Evolutionary conservation across 2,797 vertebrate genomes (phyloP).

Genomic region (Eupleurogrammus muticus): DNA sequence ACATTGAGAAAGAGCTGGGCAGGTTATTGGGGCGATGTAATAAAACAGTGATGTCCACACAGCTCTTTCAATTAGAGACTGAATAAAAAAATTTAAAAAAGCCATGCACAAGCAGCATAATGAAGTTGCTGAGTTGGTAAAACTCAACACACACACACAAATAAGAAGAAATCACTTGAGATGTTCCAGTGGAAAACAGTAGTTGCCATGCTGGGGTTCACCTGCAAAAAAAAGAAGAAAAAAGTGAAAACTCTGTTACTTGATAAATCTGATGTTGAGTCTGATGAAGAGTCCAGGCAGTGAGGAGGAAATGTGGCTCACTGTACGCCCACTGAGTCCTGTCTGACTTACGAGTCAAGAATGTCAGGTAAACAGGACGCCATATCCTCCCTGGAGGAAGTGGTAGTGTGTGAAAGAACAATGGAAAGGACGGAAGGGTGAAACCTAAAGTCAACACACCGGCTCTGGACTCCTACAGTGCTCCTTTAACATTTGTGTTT

Average conservation of each 20-base stretch:
- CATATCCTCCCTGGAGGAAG: constrained; percentile 76
- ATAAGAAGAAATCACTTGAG: constrained; percentile 37
- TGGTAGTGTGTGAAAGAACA: constrained; percentile 71
- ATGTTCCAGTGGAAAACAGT: constrained; percentile 18
- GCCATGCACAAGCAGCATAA: constrained; percentile 46
- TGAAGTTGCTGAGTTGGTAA: constrained; percentile 32
- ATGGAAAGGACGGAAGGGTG: constrained; percentile 80
- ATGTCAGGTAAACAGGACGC: constrained; percentile 78
- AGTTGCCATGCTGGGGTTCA: constrained; percentile 63
- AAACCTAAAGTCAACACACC: constrained; percentile 65
- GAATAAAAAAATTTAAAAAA: constrained; percentile 25
- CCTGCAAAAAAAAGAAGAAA: constrained; percentile 58
- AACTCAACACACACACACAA: constrained; percentile 35
- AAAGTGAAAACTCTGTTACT: constrained; percentile 37
- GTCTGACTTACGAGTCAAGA: constrained; percentile 51
- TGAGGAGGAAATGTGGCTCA: constrained; percentile 31
- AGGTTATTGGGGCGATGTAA: constrained; percentile 26
- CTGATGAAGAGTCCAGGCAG: not conserved
- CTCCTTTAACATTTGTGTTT: constrained; percentile 1
- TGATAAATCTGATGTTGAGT: not conserved
- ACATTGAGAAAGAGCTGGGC: constrained; percentile 10
- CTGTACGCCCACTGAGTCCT: not conserved
- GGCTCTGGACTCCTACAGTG: constrained; percentile 13
- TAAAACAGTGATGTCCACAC: constrained; percentile 15
- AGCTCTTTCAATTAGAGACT: constrained; percentile 32